Percentiles rank a stretch among this genome's conserved stretches.
These are phyloP conservation scores for Xenopus laevis DNA, from an alignment of 2,113 vertebrate species.

Conservation along the genomic window DNA sequence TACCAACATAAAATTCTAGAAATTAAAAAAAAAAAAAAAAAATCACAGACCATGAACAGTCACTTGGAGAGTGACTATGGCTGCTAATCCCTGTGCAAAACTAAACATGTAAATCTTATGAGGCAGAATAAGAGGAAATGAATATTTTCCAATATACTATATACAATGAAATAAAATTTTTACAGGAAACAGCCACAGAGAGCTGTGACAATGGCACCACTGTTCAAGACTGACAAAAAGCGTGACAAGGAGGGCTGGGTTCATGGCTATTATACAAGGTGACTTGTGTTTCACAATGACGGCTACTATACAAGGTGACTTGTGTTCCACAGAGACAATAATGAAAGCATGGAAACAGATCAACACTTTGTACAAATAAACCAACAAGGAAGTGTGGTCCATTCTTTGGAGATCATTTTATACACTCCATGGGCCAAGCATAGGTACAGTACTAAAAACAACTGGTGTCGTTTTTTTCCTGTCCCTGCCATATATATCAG, in stretches of 20 bases:
- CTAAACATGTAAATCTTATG: background rate
- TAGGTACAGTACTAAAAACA: slow-evolving; percentile 2
- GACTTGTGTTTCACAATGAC: too few species aligned
- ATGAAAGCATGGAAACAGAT: too few species aligned
- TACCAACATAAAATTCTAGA: background rate
- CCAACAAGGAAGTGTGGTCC: background rate
- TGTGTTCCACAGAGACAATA: too few species aligned
- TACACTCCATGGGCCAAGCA: background rate
- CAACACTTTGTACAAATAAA: background rate
- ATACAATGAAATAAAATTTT: too few species aligned
- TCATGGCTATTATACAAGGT: background rate
- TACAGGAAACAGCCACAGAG: background rate
- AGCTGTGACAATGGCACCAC: slow-evolving; percentile 32
- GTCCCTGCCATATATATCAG: background rate
- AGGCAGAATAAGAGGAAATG: background rate
- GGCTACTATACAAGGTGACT: background rate
- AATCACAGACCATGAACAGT: background rate
- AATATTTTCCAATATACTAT: too few species aligned
- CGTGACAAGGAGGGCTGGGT: background rate
- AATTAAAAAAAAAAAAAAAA: background rate
- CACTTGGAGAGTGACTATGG: background rate
- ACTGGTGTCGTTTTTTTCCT: background rate
- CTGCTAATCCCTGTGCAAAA: background rate
- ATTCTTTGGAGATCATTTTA: background rate
- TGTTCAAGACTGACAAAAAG: background rate